These are phyloP conservation scores for Odontocerum albicorne DNA, from an alignment of 2,888 invertebrate genomes.

Conservation along the genomic window DNA sequence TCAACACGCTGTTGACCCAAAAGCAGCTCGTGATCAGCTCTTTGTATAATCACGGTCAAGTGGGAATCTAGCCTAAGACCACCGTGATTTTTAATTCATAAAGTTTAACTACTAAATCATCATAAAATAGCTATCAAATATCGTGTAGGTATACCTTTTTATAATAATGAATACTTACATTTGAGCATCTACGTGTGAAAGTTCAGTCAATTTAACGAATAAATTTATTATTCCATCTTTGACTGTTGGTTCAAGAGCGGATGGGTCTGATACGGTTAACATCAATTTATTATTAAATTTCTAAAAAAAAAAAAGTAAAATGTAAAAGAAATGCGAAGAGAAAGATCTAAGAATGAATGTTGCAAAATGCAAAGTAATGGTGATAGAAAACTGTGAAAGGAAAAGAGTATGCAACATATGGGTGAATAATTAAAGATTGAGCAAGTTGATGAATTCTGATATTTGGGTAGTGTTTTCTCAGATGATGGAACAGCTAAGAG, in stretches of 20 bases:
- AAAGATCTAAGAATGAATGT: background rate
- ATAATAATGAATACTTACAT: slow-evolving; percentile 34
- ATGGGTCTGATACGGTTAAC: slow-evolving; percentile 10
- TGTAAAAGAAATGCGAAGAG: no score
- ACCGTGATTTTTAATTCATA: background rate
- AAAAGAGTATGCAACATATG: no score
- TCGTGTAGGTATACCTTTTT: background rate
- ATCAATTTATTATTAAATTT: slow-evolving; percentile 9
- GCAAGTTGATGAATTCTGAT: no score
- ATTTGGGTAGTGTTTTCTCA: no score
- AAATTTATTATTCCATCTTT: slow-evolving; percentile 20
- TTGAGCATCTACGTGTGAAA: slow-evolving; percentile 17
- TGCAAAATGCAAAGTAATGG: background rate
- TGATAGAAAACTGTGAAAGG: no score
- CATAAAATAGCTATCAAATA: background rate
- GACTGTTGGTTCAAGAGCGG: slow-evolving; percentile 4
- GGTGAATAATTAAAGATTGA: no score
- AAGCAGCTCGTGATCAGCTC: no score
- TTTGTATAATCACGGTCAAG: no score
- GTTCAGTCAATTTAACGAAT: slow-evolving; percentile 23
- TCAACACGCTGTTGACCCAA: no score
- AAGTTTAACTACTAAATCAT: background rate
- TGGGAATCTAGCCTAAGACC: background rate
- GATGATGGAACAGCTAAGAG: no score
- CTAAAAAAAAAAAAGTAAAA: slow-evolving; percentile 21